Conservation (phyloP, 2,797 vertebrate species). For the Mareca strepera region DNA sequence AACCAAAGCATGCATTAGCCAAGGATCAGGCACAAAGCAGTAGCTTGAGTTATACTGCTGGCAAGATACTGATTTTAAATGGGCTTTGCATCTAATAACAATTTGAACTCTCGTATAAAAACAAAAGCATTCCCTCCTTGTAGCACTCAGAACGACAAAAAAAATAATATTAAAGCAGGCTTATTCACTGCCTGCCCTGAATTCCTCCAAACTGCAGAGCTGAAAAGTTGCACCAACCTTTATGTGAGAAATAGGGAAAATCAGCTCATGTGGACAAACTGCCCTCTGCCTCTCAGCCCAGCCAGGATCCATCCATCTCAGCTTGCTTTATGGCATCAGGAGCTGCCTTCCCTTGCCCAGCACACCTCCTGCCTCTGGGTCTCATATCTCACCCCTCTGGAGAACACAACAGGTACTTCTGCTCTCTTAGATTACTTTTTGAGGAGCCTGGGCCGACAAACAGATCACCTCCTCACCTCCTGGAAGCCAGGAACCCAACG, state of each 20-base stretch:
- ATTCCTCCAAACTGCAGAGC: not conserved
- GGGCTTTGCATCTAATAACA: not conserved
- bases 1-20: not conserved
- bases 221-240: not conserved
- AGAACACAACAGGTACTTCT: not conserved
- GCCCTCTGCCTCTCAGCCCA: not conserved
- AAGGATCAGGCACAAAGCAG: not conserved
- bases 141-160: not conserved
- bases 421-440: not conserved
- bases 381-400: not conserved
- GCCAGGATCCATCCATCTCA: not conserved
- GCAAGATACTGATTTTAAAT: not conserved
- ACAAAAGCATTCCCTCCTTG: not conserved
- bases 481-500: not conserved
- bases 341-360: not conserved
- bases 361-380: not conserved
- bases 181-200: not conserved
- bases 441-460: not conserved
- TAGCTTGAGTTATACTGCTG: not conserved
- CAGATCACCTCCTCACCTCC: not conserved
- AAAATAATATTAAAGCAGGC: not conserved
- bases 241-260: not conserved
- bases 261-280: accelerated
- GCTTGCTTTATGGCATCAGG: accelerated
- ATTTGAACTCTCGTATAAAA: not conserved